A percentile compares a stretch with the other conserved stretches of the same genome.
These are phyloP conservation scores for Lapara coniferarum DNA, from an alignment of 2,888 invertebrate species.

Conservation along the genomic window DNA sequence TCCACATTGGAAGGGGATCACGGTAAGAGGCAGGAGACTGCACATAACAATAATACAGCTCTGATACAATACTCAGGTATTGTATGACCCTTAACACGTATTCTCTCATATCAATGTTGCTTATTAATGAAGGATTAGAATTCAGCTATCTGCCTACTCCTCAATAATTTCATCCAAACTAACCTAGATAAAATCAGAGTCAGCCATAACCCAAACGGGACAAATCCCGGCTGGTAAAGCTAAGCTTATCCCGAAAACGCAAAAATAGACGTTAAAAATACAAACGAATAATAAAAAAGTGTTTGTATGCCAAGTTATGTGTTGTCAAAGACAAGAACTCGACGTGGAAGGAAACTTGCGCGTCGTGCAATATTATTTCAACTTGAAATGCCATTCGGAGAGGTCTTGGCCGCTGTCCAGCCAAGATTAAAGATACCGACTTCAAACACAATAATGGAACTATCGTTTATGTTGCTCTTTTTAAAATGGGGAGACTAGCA, in stretches of 20 bases:
- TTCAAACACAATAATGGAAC: slow-evolving; percentile 19
- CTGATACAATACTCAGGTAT: no score
- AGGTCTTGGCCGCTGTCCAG: slow-evolving; percentile 25
- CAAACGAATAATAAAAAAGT: slow-evolving; percentile 6
- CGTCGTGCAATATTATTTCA: slow-evolving; percentile 27
- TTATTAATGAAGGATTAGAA: no score
- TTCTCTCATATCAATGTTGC: no score
- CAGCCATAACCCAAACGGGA: neutral
- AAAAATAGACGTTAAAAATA: slow-evolving; percentile 17
- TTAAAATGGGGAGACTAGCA: neutral
- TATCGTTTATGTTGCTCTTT: neutral
- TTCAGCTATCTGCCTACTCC: no score
- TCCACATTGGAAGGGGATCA: no score
- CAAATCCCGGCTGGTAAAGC: neutral
- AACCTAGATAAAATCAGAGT: no score
- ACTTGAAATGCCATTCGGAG: slow-evolving; percentile 26
- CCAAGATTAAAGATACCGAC: slow-evolving; percentile 21
- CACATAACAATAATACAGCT: no score
- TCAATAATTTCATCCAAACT: no score
- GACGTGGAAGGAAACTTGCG: slow-evolving; percentile 13
- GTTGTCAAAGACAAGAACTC: slow-evolving; percentile 16
- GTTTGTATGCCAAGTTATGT: slow-evolving; percentile 11
- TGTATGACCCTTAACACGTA: no score
- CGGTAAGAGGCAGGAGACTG: no score
- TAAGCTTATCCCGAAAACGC: neutral